phyloP scores from a whole-genome alignment of 1,140 invertebrate genomes.

The Cardiocondyla obscurior region DNA sequence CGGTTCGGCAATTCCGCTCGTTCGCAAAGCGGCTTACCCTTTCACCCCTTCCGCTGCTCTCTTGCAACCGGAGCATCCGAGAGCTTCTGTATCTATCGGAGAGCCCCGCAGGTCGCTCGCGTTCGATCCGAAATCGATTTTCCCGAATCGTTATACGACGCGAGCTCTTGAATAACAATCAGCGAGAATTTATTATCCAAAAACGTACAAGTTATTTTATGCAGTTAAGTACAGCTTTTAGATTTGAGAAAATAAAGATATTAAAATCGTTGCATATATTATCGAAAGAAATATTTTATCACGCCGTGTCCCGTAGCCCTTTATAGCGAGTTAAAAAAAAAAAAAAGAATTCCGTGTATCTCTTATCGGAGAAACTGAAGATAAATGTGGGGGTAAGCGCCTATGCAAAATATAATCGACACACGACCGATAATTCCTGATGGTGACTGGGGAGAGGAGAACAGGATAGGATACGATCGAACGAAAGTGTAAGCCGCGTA shows the following conservation, averaged over 20 bases:
- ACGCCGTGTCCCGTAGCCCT: background rate
- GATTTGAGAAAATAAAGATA: background rate
- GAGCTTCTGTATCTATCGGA: constrained; percentile 50
- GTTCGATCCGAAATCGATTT: constrained; percentile 46
- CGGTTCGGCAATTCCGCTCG: constrained; percentile 74
- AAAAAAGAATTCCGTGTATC: background rate
- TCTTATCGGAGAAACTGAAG: background rate
- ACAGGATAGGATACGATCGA: constrained; percentile 66
- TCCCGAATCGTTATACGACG: background rate
- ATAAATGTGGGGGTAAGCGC: constrained; percentile 55
- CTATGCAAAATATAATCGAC: constrained; percentile 63
- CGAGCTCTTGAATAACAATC: background rate
- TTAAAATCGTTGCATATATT: too few species aligned
- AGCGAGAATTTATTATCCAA: background rate
- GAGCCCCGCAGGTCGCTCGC: constrained; percentile 7
- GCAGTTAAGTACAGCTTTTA: background rate
- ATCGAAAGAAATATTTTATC: too few species aligned
- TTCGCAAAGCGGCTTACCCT: constrained; percentile 83
- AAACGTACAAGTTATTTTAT: background rate
- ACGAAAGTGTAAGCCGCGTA: constrained; percentile 78
- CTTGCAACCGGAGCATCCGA: constrained; percentile 23
- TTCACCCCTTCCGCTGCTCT: constrained; percentile 74
- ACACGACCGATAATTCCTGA: constrained; percentile 66
- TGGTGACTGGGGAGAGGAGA: constrained; percentile 1
- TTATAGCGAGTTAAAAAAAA: background rate